phyloP scores from a whole-genome alignment of 2,888 invertebrate genomes.

The Geophilus truncorum region DNA sequence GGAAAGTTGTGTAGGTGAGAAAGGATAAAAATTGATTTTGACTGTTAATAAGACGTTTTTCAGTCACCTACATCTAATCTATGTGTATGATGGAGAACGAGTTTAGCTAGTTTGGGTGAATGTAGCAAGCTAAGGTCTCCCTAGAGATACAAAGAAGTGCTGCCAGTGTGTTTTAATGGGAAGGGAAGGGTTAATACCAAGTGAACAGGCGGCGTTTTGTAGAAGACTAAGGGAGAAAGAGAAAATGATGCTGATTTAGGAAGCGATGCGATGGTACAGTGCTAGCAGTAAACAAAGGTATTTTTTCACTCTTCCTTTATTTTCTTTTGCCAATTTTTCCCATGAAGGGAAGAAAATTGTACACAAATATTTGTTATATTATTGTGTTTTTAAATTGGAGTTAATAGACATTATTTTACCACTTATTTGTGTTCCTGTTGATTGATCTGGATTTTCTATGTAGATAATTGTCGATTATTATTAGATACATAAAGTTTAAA shows the following conservation, averaged over 20 bases:
- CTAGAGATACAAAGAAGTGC: slow-evolving; percentile 1
- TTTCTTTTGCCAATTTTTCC: slow-evolving; percentile 35
- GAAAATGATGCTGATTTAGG: slow-evolving; percentile 35
- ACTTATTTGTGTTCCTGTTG: slow-evolving; percentile 4
- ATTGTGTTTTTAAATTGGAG: slow-evolving; percentile 3
- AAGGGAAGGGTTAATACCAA: not conserved
- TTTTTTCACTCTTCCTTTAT: slow-evolving; percentile 36
- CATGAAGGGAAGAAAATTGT: slow-evolving; percentile 30
- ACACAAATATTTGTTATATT: slow-evolving; percentile 3
- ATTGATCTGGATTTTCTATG: not conserved
- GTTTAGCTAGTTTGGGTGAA: slow-evolving; percentile 6
- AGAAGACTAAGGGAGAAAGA: slow-evolving; percentile 9
- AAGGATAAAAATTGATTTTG: not conserved
- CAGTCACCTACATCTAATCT: not conserved
- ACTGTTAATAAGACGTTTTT: not conserved
- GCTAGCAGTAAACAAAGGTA: slow-evolving; percentile 36
- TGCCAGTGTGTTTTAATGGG: not conserved
- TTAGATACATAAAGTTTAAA: not conserved
- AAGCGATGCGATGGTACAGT: slow-evolving; percentile 36
- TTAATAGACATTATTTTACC: not conserved
- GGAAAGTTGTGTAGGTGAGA: not conserved
- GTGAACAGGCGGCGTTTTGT: slow-evolving; percentile 30
- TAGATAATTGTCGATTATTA: not conserved
- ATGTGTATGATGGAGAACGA: not conserved
- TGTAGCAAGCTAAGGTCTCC: not conserved